Evolutionary conservation across 1,140 invertebrate species (phyloP).

Genomic region (Elymnias hypermnestra): DNA sequence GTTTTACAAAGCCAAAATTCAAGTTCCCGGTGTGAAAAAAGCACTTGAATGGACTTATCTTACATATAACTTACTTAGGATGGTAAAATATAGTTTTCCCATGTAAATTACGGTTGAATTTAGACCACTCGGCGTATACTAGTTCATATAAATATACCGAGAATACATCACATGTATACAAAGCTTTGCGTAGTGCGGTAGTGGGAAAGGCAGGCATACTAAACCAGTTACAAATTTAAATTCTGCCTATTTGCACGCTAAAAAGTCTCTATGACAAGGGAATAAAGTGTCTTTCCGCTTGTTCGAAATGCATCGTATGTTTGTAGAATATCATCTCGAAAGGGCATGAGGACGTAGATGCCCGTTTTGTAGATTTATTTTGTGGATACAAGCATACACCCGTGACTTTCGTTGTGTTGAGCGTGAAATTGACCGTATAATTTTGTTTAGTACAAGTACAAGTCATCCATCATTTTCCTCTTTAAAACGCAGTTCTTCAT

Average conservation of each 20-base stretch:
- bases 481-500: too few species aligned
- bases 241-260: neutral
- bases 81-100: too few species aligned
- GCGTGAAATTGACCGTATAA: neutral
- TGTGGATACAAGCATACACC: constrained; percentile 14
- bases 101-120: too few species aligned
- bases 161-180: too few species aligned
- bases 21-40: too few species aligned
- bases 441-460: too few species aligned
- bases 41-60: too few species aligned
- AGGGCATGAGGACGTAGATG: constrained; percentile 21
- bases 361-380: constrained; percentile 19
- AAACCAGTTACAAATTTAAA: constrained; percentile 23
- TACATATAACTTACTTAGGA: too few species aligned
- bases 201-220: constrained; percentile 20
- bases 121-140: too few species aligned
- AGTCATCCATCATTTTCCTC: too few species aligned
- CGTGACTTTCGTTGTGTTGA: neutral
- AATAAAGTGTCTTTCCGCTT: constrained; percentile 1
- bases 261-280: neutral
- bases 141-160: too few species aligned
- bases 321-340: constrained; percentile 13
- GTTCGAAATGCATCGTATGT: neutral
- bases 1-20: too few species aligned
- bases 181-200: constrained; percentile 22